These are phyloP conservation scores for Steinernema hermaphroditum DNA, from an alignment of 2,888 invertebrate species.

Conservation along the genomic window DNA sequence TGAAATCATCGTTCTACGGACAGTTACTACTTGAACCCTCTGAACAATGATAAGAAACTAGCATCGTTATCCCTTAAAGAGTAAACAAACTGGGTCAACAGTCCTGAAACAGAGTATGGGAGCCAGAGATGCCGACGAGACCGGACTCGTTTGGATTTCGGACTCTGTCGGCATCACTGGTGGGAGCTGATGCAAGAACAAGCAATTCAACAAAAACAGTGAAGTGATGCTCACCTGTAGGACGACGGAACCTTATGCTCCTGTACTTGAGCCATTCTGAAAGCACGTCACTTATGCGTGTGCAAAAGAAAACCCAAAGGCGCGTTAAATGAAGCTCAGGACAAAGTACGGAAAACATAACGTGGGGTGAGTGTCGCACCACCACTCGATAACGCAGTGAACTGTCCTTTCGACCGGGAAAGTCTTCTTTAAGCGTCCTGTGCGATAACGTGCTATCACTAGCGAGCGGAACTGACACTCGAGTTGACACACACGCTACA, in stretches of 20 bases:
- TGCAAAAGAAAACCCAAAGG: not conserved
- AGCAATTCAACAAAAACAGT: too few relatives aligned
- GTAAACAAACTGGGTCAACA: too few relatives aligned
- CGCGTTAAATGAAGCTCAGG: not conserved
- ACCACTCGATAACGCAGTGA: not conserved
- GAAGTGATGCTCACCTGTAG: not conserved
- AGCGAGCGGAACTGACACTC: not conserved
- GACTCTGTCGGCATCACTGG: too few relatives aligned
- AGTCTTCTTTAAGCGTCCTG: not conserved
- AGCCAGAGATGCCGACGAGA: too few relatives aligned
- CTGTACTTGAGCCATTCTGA: not conserved
- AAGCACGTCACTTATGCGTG: not conserved
- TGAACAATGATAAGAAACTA: too few relatives aligned
- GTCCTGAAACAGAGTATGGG: too few relatives aligned
- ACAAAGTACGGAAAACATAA: slow-evolving; percentile 1
- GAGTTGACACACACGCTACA: not conserved
- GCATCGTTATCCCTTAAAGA: too few relatives aligned
- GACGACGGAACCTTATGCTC: slow-evolving; percentile 7
- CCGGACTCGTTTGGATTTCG: too few relatives aligned
- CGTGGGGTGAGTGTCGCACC: not conserved
- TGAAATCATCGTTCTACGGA: too few relatives aligned
- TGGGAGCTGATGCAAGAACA: too few relatives aligned
- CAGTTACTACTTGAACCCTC: too few relatives aligned
- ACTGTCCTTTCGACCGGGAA: not conserved
- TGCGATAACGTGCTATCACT: not conserved